phyloP scores from a whole-genome alignment of 92 coral and sea anemone species.

The Phenganax marumi region DNA sequence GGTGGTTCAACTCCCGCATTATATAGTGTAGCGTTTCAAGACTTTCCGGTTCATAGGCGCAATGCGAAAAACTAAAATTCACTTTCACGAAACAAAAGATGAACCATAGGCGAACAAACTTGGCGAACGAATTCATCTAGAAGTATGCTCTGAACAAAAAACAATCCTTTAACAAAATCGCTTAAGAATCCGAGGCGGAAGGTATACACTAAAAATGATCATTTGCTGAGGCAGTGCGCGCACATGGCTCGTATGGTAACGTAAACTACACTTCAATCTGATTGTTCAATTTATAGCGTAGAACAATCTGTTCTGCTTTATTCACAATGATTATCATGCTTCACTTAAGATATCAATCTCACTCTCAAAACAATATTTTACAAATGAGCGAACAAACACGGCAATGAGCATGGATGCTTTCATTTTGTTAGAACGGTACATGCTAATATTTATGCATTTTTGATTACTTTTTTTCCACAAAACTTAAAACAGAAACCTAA shows the following conservation, averaged over 20 bases:
- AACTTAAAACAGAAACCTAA: too few species aligned
- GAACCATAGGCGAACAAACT: neutral
- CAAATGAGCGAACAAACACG: too few species aligned
- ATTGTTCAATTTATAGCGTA: too few species aligned
- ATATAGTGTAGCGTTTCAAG: neutral
- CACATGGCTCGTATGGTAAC: slow-evolving; percentile 20
- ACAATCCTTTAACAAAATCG: neutral
- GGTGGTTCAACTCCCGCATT: neutral
- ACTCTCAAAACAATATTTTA: too few species aligned
- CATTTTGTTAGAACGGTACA: too few species aligned
- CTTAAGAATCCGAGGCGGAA: slow-evolving; percentile 20
- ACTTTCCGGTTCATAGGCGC: neutral
- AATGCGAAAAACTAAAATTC: neutral
- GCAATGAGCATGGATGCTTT: too few species aligned
- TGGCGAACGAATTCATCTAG: neutral
- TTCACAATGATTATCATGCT: too few species aligned
- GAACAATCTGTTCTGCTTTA: too few species aligned
- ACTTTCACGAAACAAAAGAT: neutral
- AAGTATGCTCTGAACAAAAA: neutral
- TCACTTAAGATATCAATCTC: too few species aligned
- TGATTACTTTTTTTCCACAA: too few species aligned
- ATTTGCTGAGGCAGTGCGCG: neutral
- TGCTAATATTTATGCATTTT: too few species aligned
- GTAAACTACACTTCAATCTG: too few species aligned
- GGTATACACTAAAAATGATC: neutral